A percentile compares a stretch with the other conserved stretches of the same genome.
These are phyloP conservation scores for Drosophila subpulchrella DNA, from an alignment of 1,140 invertebrate species.

Conservation along the genomic window DNA sequence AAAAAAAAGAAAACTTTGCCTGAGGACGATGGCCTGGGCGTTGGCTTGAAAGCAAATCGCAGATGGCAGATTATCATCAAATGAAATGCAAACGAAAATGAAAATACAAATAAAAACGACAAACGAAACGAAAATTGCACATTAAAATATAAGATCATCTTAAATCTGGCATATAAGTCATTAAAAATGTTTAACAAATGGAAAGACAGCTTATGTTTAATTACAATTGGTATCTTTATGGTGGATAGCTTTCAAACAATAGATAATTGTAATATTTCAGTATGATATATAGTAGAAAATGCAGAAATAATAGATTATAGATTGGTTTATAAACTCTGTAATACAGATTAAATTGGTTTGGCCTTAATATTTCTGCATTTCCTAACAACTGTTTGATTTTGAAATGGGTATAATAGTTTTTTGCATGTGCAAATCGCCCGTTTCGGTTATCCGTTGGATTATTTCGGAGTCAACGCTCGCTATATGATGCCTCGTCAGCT, in stretches of 20 bases:
- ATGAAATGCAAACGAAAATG: slow-evolving; percentile 50
- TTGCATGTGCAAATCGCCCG: not conserved
- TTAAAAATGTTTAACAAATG: not conserved
- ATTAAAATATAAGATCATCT: not conserved
- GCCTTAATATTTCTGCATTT: no score
- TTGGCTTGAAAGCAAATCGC: slow-evolving; percentile 64
- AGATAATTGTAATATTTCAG: no score
- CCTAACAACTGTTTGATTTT: no score
- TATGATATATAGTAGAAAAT: no score
- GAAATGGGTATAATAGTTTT: not conserved
- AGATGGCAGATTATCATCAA: slow-evolving; percentile 74
- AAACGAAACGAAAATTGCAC: slow-evolving; percentile 11
- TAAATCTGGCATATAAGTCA: not conserved
- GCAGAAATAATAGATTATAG: no score
- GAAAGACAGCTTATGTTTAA: no score
- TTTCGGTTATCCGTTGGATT: not conserved
- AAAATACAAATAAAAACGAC: slow-evolving; percentile 5
- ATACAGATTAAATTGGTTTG: no score
- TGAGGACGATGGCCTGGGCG: slow-evolving; percentile 32
- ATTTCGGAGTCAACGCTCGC: slow-evolving; percentile 21
- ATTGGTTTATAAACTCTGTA: no score
- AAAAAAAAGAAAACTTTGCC: not conserved
- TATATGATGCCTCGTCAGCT: slow-evolving; percentile 31
- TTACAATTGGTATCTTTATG: no score
- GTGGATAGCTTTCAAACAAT: no score